phyloP scores from a whole-genome alignment of 1,140 invertebrate species.

The Orius laevigatus region DNA sequence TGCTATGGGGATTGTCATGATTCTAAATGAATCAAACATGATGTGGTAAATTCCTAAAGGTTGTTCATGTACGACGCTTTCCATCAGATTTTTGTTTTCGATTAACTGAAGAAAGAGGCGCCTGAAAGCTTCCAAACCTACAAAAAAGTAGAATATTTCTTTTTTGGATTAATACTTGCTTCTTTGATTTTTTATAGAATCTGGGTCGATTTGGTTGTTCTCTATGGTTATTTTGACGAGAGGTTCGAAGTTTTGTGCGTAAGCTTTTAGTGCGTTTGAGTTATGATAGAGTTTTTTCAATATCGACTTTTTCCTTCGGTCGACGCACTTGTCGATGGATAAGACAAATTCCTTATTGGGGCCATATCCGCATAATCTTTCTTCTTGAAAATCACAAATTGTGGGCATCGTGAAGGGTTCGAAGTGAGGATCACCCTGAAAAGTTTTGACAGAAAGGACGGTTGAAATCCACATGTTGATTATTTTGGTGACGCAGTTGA shows the following conservation, averaged over 20 bases:
- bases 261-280: slow-evolving; percentile 41
- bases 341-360: slow-evolving; percentile 44
- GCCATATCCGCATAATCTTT: slow-evolving; percentile 44
- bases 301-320: slow-evolving; percentile 32
- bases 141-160: slow-evolving; percentile 8
- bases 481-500: slow-evolving; percentile 32
- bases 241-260: slow-evolving; percentile 43
- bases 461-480: slow-evolving; percentile 39
- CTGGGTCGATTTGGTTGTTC: slow-evolving; percentile 42
- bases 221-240: slow-evolving; percentile 52
- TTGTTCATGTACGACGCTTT: slow-evolving; percentile 41
- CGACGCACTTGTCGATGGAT: slow-evolving; percentile 42
- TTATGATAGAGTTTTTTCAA: slow-evolving; percentile 36
- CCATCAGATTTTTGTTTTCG: slow-evolving; percentile 38
- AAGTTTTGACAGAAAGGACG: slow-evolving; percentile 35
- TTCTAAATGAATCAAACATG: slow-evolving; percentile 50
- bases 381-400: slow-evolving; percentile 53
- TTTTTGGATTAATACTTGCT: slow-evolving; percentile 23
- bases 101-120: slow-evolving; percentile 39
- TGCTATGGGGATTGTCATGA: slow-evolving; percentile 46
- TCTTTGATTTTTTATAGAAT: slow-evolving; percentile 30
- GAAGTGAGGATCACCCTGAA: slow-evolving; percentile 35
- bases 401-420: slow-evolving; percentile 41
- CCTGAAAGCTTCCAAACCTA: slow-evolving; percentile 37
- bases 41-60: slow-evolving; percentile 49